phyloP scores from a whole-genome alignment of 2,888 invertebrate genomes.

The Cactoblastis cactorum region DNA sequence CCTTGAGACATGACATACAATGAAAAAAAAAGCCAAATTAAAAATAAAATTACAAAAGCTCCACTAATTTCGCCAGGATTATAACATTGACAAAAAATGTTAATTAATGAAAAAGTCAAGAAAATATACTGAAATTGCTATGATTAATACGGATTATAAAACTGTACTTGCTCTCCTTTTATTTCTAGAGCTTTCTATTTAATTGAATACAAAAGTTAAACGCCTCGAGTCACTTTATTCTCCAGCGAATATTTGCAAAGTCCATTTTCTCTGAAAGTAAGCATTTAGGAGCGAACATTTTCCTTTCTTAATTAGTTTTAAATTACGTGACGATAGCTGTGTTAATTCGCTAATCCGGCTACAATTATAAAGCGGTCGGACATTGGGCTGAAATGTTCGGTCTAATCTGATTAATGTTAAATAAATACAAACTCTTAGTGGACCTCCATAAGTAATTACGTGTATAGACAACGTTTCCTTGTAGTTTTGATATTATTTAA shows the following conservation, averaged over 20 bases:
- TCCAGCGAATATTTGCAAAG: conserved; percentile 64
- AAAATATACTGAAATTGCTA: conserved; percentile 46
- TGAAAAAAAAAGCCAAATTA: no score
- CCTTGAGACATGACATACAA: no score
- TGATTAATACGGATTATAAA: conserved; percentile 40
- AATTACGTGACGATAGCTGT: conserved; percentile 71
- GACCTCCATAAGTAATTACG: not conserved
- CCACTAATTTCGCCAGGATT: not conserved
- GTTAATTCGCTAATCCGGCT: conserved; percentile 57
- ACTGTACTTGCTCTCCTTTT: conserved; percentile 48
- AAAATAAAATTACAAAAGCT: no score
- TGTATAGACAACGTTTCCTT: not conserved
- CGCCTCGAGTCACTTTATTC: conserved; percentile 63
- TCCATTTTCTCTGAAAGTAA: conserved; percentile 69
- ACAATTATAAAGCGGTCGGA: conserved; percentile 14
- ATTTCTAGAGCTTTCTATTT: conserved; percentile 70
- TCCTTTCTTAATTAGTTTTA: conserved; percentile 75
- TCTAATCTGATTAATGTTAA: not conserved
- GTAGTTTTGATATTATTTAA: not conserved
- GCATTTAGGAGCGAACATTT: conserved; percentile 64
- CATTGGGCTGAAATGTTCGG: conserved; percentile 5
- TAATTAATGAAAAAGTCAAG: conserved; percentile 18
- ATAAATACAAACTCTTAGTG: not conserved
- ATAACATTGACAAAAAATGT: not conserved
- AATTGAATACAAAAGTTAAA: conserved; percentile 76